Evolutionary conservation across 2,888 invertebrate genomes (phyloP), one percentile per base, ranked within the genome.

Genomic region (Philereme transversata): DNA sequence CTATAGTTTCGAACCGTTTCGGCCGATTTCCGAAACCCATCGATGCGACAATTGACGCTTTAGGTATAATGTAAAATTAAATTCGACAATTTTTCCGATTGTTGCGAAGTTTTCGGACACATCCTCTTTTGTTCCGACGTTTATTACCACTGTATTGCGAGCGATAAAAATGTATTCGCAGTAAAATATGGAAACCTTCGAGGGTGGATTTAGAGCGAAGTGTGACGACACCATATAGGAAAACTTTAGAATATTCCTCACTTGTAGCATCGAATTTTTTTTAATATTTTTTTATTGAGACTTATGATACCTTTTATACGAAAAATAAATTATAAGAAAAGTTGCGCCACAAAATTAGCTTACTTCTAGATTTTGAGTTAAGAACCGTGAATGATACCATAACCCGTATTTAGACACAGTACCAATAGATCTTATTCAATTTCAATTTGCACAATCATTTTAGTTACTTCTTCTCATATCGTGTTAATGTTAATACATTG

Each of bases 151-250:
- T 67, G 66, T 69, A 70, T 70, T 67, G 66, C 56, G 45, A 57
- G 60, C 69, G 57, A 69, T 70, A 72, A 73, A 72, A 73, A 73
- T 62, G 63, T 72, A 71, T 71, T 67, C 67, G 53, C 62, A 57
- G 65, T 70, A 67, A 71, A 73, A 69, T 70, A 70, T 70, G 66
- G 66, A 57, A 68, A 52, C 53, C 52, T 49, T 56, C 63, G 56
- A 50, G 65, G 43, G 10, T 63, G 67, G 59, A 65, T 64, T 66
- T 50, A 56, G 68, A 53, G 54, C 35, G 34, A n/a, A 41, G 38
- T n/a, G n/a, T 6, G 40, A 49, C 40, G 10, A 40, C 34, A 47
- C 1, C 4, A 9, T 44, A 48, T 10, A 44, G n/a, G 38, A 59
- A 47, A 22, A 36, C 11, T 41, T n/a, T n/a, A 35, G 41, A 10